Percentiles rank a stretch among this genome's conserved stretches.
phyloP scores from a whole-genome alignment of 2,888 invertebrate species.

The Drosophila phalerata region DNA sequence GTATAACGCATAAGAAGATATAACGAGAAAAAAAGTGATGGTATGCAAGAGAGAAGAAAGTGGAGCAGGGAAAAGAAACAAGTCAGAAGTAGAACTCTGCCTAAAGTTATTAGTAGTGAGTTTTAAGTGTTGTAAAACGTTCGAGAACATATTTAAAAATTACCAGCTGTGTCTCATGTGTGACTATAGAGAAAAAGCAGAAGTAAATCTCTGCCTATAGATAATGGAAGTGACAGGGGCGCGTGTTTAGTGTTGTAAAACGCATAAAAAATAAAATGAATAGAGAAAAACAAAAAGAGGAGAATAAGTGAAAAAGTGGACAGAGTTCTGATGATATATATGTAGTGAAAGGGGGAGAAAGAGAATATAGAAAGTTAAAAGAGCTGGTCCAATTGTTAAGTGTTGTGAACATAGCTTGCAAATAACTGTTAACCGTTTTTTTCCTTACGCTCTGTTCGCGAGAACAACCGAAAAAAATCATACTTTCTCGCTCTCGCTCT shows the following conservation, averaged over 20 bases:
- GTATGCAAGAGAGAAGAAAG: neutral
- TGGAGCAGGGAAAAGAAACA: neutral
- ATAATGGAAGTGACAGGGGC: neutral
- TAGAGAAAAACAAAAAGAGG: neutral
- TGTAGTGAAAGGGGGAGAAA: neutral
- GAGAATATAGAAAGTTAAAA: neutral
- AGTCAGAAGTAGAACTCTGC: neutral
- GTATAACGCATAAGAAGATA: neutral
- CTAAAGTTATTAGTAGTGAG: neutral
- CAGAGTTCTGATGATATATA: neutral
- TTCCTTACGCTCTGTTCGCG: no score
- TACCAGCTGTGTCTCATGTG: neutral
- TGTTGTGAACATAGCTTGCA: no score
- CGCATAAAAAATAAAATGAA: neutral
- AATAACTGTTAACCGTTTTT: no score
- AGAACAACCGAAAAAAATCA: no score
- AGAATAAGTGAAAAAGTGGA: neutral
- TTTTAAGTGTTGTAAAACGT: neutral
- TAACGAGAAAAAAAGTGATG: neutral
- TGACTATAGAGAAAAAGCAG: neutral
- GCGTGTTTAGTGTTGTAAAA: neutral
- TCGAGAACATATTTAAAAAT: neutral
- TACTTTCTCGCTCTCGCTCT: no score
- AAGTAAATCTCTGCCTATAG: neutral
- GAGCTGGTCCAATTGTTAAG: slow-evolving; percentile 15